A percentile compares a stretch with the other conserved stretches of the same genome.
phyloP scores from a whole-genome alignment of 2,113 vertebrate species.

The Solenodon paradoxus region DNA sequence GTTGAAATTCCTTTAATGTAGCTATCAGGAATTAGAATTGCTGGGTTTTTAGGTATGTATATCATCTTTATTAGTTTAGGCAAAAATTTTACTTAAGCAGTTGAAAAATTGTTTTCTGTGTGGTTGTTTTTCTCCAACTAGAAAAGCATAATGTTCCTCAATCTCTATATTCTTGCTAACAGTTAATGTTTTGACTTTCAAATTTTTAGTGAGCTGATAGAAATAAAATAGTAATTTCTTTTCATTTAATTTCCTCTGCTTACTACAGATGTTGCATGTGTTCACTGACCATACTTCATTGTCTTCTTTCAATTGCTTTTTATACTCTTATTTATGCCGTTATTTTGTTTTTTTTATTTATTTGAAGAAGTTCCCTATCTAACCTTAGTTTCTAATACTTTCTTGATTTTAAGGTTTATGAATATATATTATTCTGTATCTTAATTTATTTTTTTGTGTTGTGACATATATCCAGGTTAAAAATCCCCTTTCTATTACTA shows the following conservation, averaged over 20 bases:
- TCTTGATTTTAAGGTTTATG: neutral
- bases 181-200: neutral
- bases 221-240: neutral
- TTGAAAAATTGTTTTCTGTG: neutral
- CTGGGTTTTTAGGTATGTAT: neutral
- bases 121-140: neutral
- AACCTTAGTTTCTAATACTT: neutral
- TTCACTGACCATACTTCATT: neutral
- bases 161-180: neutral
- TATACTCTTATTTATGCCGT: neutral
- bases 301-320: neutral
- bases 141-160: neutral
- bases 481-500: neutral
- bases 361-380: neutral
- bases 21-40: neutral
- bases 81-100: neutral
- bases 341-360: neutral
- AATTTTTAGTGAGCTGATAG: neutral
- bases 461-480: neutral
- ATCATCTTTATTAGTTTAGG: neutral
- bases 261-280: neutral
- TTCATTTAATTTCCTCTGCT: neutral
- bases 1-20: neutral
- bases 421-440: neutral
- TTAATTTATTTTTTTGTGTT: neutral